Evolutionary conservation across 2,888 invertebrate species (phyloP), one percentile per base, ranked within the genome.

Genomic region (Bombylius discolor): DNA sequence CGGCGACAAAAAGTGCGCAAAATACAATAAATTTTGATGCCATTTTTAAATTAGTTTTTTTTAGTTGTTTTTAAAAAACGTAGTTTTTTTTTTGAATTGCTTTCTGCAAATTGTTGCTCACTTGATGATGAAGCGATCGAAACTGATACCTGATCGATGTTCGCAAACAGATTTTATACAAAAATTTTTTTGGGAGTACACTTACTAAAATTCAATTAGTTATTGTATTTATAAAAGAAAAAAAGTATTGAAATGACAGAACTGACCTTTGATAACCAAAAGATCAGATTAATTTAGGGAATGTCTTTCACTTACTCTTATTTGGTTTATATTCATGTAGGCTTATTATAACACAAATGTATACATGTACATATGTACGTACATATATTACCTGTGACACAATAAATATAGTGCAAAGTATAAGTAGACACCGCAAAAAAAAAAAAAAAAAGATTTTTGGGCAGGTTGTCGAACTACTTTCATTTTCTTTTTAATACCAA

Each of bases 1-100:
- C 81, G 61, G 78, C 75, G 64, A 81, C 79, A 71, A 81, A 77
- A 64, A 77, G 74, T 68, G 81, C 77, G 67, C 78, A 73, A 66
- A 84, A 70, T 55, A 80, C 70, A 62, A 82, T 67, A 62, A 81
- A 73, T 80, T 74, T 68, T 53, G 70, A 68, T 59, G 67, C 65
- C 72, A 73, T 73, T 66, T 66, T 65, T 50, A 48, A 57, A 60
- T 36, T 46, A 11, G 5, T 45, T 45, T 45, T 45, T 7, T 14
- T 45, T 45, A 14, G 6, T 44, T 44, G 4, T 44, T 1, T 44
- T 45, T n/a, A 45, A 45, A 45, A 14, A 14, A n/a, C n/a, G n/a
- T 45, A 7, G 36, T 36, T 36, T 36, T 8, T 36, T 36, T 9
- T 36, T 36, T 36, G 1, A 36, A 36, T 8, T 6, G 9, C 51